These are phyloP conservation scores for Pomacea maculata DNA, from an alignment of 1,140 invertebrate genomes.

Conservation along the genomic window DNA sequence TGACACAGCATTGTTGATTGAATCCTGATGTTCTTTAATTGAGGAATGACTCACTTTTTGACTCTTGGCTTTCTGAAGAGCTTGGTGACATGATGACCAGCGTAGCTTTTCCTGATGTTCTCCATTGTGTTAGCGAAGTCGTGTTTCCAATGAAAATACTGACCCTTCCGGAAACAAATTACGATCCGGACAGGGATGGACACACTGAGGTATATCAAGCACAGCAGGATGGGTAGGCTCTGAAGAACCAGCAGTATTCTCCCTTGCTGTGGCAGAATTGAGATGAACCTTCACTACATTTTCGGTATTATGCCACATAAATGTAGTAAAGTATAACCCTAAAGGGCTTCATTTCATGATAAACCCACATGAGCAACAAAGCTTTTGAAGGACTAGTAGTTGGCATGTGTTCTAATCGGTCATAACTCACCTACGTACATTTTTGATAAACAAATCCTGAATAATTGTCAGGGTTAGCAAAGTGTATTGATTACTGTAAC, in stretches of 20 bases:
- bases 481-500: no score
- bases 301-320: neutral
- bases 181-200: conserved; percentile 30
- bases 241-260: conserved; percentile 10
- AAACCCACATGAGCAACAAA: neutral
- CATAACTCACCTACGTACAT: no score
- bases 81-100: conserved; percentile 32
- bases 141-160: conserved; percentile 12
- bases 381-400: neutral
- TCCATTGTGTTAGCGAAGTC: conserved; percentile 27
- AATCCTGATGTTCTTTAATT: no score
- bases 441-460: neutral
- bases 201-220: conserved; percentile 32
- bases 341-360: neutral
- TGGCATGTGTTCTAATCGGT: neutral
- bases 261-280: conserved; percentile 3
- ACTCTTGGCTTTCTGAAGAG: conserved; percentile 27
- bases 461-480: neutral
- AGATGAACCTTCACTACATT: neutral
- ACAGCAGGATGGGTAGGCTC: conserved; percentile 29
- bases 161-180: conserved; percentile 2
- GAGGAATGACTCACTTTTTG: conserved; percentile 15
- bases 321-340: neutral
- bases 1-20: no score
- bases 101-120: conserved; percentile 31